A percentile compares a stretch with the other conserved stretches of the same genome.
Conservation (phyloP, 2,797 vertebrate genomes). For the Sciurus carolinensis region DNA sequence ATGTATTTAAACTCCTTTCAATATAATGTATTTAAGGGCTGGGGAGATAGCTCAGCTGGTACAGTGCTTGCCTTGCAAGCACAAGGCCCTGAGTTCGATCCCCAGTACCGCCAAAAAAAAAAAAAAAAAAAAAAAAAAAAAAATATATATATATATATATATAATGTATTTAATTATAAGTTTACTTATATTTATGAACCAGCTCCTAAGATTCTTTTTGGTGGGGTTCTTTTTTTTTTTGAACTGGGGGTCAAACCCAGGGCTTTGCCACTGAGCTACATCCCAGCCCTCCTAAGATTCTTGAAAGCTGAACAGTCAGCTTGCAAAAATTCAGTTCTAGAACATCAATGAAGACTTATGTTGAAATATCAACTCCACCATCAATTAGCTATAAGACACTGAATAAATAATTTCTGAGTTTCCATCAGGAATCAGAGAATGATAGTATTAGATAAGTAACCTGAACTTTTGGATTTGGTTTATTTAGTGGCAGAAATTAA, state of each 20-base stretch:
- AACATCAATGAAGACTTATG: not conserved
- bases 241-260: too few relatives aligned
- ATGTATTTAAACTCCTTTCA: slow-evolving; percentile 19
- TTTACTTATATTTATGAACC: not conserved
- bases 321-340: not conserved
- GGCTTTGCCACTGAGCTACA: too few relatives aligned
- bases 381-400: not conserved
- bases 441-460: not conserved
- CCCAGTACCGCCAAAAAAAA: too few relatives aligned
- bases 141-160: too few relatives aligned
- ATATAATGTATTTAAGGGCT: slow-evolving; percentile 42
- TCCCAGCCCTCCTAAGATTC: slow-evolving; percentile 33
- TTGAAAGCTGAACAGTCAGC: slow-evolving; percentile 35
- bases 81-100: too few relatives aligned
- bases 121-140: too few relatives aligned
- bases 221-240: too few relatives aligned
- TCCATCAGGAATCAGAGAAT: slow-evolving; percentile 6
- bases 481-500: too few relatives aligned
- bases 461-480: too few relatives aligned
- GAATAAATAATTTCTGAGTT: slow-evolving; percentile 11
- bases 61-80: too few relatives aligned
- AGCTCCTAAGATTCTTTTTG: slow-evolving; percentile 45
- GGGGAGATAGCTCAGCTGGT: too few relatives aligned
- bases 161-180: not conserved
- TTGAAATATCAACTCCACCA: slow-evolving; percentile 38